phyloP scores from a whole-genome alignment of 1,140 invertebrate species.

The Lamellibrachia luymesi region DNA sequence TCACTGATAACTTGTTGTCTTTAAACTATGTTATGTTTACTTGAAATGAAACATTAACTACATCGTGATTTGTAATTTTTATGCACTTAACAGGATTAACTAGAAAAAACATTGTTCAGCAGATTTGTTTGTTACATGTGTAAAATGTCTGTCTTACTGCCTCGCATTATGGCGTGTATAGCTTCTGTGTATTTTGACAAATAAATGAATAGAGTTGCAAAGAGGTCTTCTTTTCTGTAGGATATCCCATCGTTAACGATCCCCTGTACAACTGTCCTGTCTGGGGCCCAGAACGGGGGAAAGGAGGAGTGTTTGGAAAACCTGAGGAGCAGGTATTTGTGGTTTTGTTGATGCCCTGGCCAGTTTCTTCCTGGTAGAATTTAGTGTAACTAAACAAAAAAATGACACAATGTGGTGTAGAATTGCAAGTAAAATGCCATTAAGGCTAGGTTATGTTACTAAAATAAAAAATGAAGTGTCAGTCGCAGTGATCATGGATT shows the following conservation, averaged over 20 bases:
- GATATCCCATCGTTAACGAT: conserved; percentile 96
- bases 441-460: no score
- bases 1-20: background rate
- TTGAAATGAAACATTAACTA: no score
- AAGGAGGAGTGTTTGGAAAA: conserved; percentile 87
- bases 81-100: no score
- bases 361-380: background rate
- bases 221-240: conserved; percentile 55
- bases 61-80: no score
- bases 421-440: background rate
- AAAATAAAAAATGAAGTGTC: no score
- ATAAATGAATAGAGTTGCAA: background rate
- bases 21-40: no score
- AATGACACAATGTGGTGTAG: background rate
- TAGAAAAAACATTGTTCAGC: no score
- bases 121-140: no score
- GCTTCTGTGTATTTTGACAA: background rate
- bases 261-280: conserved; percentile 71
- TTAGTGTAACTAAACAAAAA: background rate
- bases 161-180: background rate
- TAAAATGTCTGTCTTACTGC: background rate
- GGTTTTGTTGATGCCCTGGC: background rate
- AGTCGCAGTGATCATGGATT: no score
- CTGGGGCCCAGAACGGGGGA: conserved; percentile 72
- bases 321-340: conserved; percentile 72